Evolutionary conservation across 2,113 vertebrate genomes (phyloP).

Genomic region (Mesoclemmys tuberculata): DNA sequence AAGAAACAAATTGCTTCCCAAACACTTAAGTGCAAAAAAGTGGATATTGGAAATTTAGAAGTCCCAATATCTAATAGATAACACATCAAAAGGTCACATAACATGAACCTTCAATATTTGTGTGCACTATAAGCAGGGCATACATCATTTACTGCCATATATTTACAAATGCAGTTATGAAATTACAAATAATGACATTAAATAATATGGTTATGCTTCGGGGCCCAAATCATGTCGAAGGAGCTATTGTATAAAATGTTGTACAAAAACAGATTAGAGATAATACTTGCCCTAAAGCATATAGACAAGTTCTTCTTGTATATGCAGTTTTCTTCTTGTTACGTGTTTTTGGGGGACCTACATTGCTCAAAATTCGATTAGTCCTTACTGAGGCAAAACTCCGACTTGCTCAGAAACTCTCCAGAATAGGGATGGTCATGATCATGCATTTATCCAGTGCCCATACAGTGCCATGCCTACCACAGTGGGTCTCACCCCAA

Average conservation of each 20-base stretch:
- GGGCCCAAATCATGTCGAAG: background rate
- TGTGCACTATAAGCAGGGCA: rapidly evolving
- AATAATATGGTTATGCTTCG: background rate
- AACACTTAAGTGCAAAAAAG: background rate
- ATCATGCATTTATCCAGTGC: background rate
- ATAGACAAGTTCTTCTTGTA: background rate
- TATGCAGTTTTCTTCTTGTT: background rate
- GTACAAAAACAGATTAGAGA: background rate
- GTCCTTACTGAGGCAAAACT: background rate
- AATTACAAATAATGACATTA: background rate
- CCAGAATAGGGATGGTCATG: rapidly evolving
- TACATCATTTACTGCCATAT: background rate
- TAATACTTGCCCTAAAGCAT: background rate
- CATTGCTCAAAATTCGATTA: background rate
- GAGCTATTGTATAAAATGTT: background rate
- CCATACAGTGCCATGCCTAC: background rate
- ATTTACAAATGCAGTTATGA: background rate
- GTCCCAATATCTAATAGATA: background rate
- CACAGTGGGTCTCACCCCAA: background rate
- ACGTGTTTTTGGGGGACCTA: background rate
- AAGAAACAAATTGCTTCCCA: conserved; percentile 54
- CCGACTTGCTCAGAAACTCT: background rate
- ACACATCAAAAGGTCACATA: background rate
- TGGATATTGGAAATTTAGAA: background rate
- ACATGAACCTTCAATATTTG: background rate